phyloP scores from a whole-genome alignment of 2,113 vertebrate genomes.

The Ochotona curzoniae region DNA sequence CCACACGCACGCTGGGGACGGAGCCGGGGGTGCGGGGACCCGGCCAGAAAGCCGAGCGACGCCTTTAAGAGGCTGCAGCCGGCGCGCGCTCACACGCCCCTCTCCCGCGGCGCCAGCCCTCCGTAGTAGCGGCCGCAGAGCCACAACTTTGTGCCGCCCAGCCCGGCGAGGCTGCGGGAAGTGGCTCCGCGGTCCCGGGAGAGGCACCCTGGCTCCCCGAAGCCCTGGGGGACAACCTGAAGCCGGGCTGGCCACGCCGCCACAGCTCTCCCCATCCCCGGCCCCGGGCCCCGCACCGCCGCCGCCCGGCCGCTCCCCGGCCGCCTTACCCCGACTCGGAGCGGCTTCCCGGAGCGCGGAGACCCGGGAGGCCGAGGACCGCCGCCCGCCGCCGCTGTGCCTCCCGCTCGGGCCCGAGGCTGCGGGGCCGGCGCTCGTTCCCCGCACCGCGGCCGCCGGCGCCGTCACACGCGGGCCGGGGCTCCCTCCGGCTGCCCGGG shows the following conservation, averaged over 20 bases:
- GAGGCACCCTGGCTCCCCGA: slow-evolving; percentile 23
- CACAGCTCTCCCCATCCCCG: no score
- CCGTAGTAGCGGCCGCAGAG: slow-evolving; percentile 30
- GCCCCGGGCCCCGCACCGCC: neutral
- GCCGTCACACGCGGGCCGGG: slow-evolving; percentile 64
- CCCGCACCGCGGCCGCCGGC: slow-evolving; percentile 35
- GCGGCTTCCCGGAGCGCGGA: slow-evolving; percentile 65
- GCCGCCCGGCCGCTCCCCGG: slow-evolving; percentile 3
- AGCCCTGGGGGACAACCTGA: slow-evolving; percentile 29
- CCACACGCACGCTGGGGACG: neutral
- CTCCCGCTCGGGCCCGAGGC: slow-evolving; percentile 41
- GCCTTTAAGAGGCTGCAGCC: slow-evolving; percentile 56
- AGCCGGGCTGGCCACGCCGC: no score
- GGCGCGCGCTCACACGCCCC: slow-evolving; percentile 67
- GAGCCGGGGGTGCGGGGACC: neutral
- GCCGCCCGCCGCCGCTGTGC: slow-evolving; percentile 65
- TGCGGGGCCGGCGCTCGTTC: slow-evolving; percentile 2
- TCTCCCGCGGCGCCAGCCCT: slow-evolving; percentile 37
- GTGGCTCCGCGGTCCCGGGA: slow-evolving; percentile 28
- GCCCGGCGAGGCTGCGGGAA: neutral
- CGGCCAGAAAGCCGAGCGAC: slow-evolving; percentile 31
- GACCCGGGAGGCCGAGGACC: slow-evolving; percentile 55
- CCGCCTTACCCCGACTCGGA: slow-evolving; percentile 71
- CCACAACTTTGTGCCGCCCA: slow-evolving; percentile 72
- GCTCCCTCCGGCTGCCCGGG: slow-evolving; percentile 63